phyloP scores from a whole-genome alignment of 2,113 vertebrate genomes.

The Prochilodus magdalenae region DNA sequence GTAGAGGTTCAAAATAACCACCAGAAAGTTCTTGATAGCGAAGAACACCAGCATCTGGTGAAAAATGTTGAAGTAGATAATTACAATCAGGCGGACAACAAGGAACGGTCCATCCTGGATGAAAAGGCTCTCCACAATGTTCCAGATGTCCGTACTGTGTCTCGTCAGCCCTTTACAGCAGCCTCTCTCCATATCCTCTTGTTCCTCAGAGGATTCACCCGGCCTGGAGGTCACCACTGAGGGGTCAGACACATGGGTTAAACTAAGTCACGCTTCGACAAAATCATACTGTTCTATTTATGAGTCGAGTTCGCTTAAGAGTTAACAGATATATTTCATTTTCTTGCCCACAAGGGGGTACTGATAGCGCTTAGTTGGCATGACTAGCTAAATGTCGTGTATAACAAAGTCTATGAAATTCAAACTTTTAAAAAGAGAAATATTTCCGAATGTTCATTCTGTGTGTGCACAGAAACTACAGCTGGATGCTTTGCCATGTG shows the following conservation, averaged over 20 bases:
- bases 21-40: slow-evolving; percentile 89
- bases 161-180: slow-evolving; percentile 64
- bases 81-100: slow-evolving; percentile 83
- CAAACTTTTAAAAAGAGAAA: no score
- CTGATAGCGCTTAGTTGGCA: no score
- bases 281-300: no score
- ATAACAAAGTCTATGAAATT: no score
- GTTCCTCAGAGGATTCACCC: slow-evolving; percentile 11
- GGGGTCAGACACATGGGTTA: neutral
- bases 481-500: no score
- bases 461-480: no score
- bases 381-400: no score
- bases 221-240: slow-evolving; percentile 81
- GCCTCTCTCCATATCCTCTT: neutral
- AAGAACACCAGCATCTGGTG: slow-evolving; percentile 97
- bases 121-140: slow-evolving; percentile 86
- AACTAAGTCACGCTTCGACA: no score
- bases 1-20: slow-evolving; percentile 88
- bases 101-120: slow-evolving; percentile 95
- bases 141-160: slow-evolving; percentile 88
- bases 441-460: no score
- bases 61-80: slow-evolving; percentile 82
- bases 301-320: no score
- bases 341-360: no score
- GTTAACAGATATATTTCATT: no score